phyloP scores from a whole-genome alignment of 2,113 vertebrate species.

The Neodon shergylaensis region DNA sequence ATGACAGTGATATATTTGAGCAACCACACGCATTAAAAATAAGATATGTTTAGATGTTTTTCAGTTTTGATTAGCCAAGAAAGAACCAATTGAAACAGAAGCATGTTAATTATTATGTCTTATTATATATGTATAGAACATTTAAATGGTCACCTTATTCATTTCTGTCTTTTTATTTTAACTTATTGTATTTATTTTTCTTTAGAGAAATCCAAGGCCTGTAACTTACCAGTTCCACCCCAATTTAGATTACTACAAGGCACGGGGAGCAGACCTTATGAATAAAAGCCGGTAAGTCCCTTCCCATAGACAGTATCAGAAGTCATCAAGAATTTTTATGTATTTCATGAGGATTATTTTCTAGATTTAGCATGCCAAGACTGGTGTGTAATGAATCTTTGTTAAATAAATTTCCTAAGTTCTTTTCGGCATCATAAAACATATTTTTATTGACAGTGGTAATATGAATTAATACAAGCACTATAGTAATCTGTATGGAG shows the following conservation, averaged over 20 bases:
- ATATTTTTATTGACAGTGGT: background rate
- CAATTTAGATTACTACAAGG: conserved; percentile 99
- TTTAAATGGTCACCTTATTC: background rate
- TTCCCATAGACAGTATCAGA: conserved; percentile 19
- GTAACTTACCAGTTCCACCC: conserved; percentile 98
- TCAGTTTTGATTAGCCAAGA: conserved; percentile 10
- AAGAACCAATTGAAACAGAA: conserved; percentile 33
- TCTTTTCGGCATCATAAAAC: conserved; percentile 48
- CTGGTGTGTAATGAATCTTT: conserved; percentile 11
- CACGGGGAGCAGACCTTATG: conserved; percentile 95
- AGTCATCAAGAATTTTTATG: background rate
- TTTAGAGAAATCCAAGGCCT: conserved; percentile 94
- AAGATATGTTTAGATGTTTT: background rate
- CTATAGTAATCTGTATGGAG: too few species aligned
- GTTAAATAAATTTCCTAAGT: conserved; percentile 40
- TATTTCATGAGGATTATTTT: conserved; percentile 37
- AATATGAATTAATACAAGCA: conserved; percentile 2
- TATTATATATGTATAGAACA: conserved; percentile 17
- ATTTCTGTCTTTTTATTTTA: conserved; percentile 20
- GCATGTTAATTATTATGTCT: background rate
- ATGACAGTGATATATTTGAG: conserved; percentile 21
- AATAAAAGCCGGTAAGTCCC: conserved; percentile 93
- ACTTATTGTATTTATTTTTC: conserved; percentile 28
- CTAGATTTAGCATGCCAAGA: background rate
- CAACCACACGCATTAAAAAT: background rate